Evolutionary conservation across 2,888 invertebrate genomes (phyloP).

Genomic region (Eupithecia dodoneata): DNA sequence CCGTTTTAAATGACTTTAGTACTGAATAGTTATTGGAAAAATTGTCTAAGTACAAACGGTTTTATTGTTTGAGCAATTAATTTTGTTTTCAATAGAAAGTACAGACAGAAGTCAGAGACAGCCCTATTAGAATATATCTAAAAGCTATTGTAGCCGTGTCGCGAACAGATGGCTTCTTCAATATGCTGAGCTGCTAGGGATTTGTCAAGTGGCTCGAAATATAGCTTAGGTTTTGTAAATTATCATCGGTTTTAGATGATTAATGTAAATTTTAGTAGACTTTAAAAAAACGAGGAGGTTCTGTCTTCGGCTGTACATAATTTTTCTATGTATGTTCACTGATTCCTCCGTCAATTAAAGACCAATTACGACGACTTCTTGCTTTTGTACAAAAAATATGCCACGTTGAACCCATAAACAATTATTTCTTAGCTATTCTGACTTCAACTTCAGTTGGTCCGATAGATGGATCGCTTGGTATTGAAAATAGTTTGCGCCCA

Average conservation of each 20-base stretch:
- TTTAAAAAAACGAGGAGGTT: not conserved
- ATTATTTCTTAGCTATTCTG: too few species aligned
- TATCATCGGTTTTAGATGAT: not conserved
- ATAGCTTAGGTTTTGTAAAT: not conserved
- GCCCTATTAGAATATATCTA: not conserved
- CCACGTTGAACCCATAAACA: not conserved
- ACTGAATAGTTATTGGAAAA: not conserved
- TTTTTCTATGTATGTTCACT: not conserved
- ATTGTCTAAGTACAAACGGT: not conserved
- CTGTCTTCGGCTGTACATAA: not conserved
- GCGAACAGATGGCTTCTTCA: constrained; percentile 39
- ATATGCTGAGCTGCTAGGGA: not conserved
- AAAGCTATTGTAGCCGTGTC: constrained; percentile 43
- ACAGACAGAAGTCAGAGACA: not conserved
- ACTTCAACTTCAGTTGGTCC: too few species aligned
- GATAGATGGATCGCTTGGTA: too few species aligned
- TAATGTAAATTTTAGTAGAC: not conserved
- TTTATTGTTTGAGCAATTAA: not conserved
- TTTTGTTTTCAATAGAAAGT: not conserved
- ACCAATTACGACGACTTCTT: not conserved
- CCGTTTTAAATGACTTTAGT: too few species aligned
- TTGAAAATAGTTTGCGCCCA: too few species aligned
- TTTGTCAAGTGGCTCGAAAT: not conserved
- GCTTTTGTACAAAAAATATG: not conserved
- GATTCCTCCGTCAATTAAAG: not conserved